These are phyloP conservation scores for Smittia aterrima DNA, from an alignment of 2,888 invertebrate species.

Conservation along the genomic window DNA sequence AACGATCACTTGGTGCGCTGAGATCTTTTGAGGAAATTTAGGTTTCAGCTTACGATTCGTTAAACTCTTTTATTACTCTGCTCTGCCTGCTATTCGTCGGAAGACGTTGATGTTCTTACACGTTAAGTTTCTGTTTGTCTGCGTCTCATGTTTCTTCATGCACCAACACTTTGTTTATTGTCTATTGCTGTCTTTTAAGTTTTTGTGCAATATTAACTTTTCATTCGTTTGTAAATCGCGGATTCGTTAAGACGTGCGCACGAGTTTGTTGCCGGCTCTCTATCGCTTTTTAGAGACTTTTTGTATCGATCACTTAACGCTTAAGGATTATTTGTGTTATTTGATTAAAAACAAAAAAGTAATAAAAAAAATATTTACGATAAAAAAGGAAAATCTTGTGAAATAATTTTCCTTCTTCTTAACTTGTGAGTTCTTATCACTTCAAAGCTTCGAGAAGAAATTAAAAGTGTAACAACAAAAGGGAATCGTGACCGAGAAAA, in stretches of 20 bases:
- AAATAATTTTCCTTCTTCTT: conserved; percentile 13
- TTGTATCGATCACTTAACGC: neutral
- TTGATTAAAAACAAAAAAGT: conserved; percentile 11
- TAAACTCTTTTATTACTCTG: conserved; percentile 37
- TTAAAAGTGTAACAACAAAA: conserved; percentile 32
- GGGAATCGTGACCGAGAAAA: conserved; percentile 37
- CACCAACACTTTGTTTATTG: conserved; percentile 23
- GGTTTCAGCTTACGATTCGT: conserved; percentile 23
- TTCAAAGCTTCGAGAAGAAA: conserved; percentile 16
- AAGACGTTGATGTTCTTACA: neutral
- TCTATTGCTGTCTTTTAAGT: conserved; percentile 34
- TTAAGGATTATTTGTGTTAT: conserved; percentile 13
- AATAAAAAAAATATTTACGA: conserved; percentile 15
- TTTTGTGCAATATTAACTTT: conserved; percentile 36
- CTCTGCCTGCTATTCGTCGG: conserved; percentile 31
- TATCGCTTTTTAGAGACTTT: neutral
- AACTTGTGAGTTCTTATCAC: neutral
- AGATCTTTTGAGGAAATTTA: neutral
- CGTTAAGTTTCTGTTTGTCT: conserved; percentile 28
- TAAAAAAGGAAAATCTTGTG: conserved; percentile 26
- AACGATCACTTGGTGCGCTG: conserved; percentile 22
- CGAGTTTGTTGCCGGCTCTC: conserved; percentile 20
- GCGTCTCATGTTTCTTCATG: neutral
- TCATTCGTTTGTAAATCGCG: conserved; percentile 41
- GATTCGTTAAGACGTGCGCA: conserved; percentile 38